Base-by-base conservation (phyloP, 2,888 invertebrate genomes). In the Perizoma affinitatum region DNA sequence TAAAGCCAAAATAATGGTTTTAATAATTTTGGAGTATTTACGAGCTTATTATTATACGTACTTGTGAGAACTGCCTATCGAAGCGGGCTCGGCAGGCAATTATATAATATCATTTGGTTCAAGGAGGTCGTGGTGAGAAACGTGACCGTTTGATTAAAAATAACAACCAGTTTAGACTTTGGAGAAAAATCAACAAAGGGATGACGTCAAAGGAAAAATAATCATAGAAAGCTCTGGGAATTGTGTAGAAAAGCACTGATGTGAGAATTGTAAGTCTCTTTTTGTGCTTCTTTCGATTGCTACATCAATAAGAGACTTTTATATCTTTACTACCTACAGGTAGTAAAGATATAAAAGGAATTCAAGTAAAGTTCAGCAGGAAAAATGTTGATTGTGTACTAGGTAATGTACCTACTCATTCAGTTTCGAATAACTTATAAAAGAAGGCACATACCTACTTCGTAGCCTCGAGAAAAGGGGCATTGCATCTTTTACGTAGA, bases 401-500 rank as follows among this genome's bases (percentile, higher is more conserved):
- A 22, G 22, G 22, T 22, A 22, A 22, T 22, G 38, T 5, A 38
- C 38, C 38, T 5, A 38, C 42, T 38, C 38, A 6, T 38, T 38
- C 38, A 38, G 7, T 38, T 38, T 3, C 4, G 38, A 38, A 38
- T 38, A 4, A 38, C 7, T 38, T 7, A 5, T 22, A 44, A 33
- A 7, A 42, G 34, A 40, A 54, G 9, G 4, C 34, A 46, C 5
- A 6, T 41, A 41, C 42, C 5, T n/a, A 46, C 10, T 5, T 10
- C 5, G 10, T 51, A 63, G 45, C 63, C 66, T 60, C 55, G 61
- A 59, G 47, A 50, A 51, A 54, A 56, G 64, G 63, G 61, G 59
- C 67, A 58, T 61, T 69, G 67, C 50, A 61, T 65, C 54, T 54
- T 48, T 47, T 43, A 68, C 66, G 59, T 54, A 60, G 38, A 51